phyloP scores from a whole-genome alignment of 2,797 vertebrate species.

The Halcyon leucocephala region DNA sequence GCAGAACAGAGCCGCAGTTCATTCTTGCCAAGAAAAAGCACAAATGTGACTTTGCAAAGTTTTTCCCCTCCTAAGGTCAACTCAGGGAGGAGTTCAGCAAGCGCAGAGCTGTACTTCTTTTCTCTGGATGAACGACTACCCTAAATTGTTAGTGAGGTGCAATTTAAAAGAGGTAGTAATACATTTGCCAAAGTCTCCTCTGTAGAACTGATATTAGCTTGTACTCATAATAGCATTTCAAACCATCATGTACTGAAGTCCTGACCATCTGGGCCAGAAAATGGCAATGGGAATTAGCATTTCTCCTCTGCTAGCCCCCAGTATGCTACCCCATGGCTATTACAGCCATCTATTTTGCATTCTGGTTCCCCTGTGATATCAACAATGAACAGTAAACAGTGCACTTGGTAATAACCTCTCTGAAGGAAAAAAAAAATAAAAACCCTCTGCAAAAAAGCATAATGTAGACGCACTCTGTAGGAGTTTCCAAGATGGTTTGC shows the following conservation, averaged over 20 bases:
- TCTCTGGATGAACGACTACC: constrained; percentile 12
- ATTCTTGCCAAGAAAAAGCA: neutral
- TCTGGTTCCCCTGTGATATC: constrained; percentile 38
- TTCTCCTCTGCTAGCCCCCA: constrained; percentile 41
- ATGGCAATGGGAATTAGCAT: constrained; percentile 42
- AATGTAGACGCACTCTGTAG: constrained; percentile 46
- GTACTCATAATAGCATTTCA: constrained; percentile 53
- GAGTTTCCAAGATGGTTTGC: constrained; percentile 56
- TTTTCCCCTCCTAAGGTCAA: neutral
- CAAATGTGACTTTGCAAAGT: constrained; percentile 10
- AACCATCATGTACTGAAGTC: neutral
- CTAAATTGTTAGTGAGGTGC: constrained; percentile 37
- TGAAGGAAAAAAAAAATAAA: neutral
- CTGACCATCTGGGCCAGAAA: constrained; percentile 67
- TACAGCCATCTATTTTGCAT: constrained; percentile 51
- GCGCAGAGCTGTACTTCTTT: constrained; percentile 30
- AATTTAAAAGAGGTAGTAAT: constrained; percentile 29
- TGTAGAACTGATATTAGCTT: constrained; percentile 59
- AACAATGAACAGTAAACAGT: constrained; percentile 37
- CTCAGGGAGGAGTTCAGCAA: constrained; percentile 5
- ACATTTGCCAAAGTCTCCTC: constrained; percentile 46
- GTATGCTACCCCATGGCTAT: constrained; percentile 48
- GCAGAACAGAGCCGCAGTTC: neutral
- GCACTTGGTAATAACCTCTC: constrained; percentile 57
- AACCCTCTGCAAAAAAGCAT: constrained; percentile 6